phyloP scores from a whole-genome alignment of 2,888 invertebrate species.

The Pheosia gnoma region DNA sequence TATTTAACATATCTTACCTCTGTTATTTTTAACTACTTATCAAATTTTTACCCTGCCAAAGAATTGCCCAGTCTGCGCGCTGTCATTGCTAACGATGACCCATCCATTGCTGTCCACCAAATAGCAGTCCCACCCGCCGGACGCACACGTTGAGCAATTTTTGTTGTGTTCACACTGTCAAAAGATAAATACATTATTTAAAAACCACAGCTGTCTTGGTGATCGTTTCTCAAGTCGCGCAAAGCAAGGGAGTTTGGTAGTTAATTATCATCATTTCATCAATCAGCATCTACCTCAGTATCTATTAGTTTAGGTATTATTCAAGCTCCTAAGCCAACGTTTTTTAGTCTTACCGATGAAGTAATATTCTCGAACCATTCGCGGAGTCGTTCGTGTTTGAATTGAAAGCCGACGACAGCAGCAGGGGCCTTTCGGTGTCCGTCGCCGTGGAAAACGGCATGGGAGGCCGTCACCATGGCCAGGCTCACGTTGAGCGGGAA shows the following conservation, averaged over 20 bases:
- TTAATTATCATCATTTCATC: too few relatives aligned
- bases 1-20: not conserved
- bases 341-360: conserved; percentile 82
- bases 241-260: too few relatives aligned
- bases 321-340: not conserved
- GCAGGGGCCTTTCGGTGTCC: conserved; percentile 86
- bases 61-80: conserved; percentile 90
- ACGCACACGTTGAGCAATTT: conserved; percentile 76
- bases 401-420: conserved; percentile 91
- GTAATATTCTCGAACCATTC: conserved; percentile 92
- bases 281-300: too few relatives aligned
- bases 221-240: too few relatives aligned
- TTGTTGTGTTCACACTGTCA: conserved; percentile 76
- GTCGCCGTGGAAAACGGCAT: conserved; percentile 90
- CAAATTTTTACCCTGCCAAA: conserved; percentile 89
- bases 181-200: not conserved
- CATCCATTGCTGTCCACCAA: conserved; percentile 96
- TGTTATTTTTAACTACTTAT: not conserved
- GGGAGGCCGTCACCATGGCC: conserved; percentile 92
- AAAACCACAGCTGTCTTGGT: too few relatives aligned
- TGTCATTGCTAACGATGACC: conserved; percentile 90
- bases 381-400: conserved; percentile 90
- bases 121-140: conserved; percentile 90
- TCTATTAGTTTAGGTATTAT: too few relatives aligned
- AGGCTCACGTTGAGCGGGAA: conserved; percentile 84